A percentile compares a stretch with the other conserved stretches of the same genome.
Evolutionary conservation across 2,797 vertebrate genomes (phyloP).

Genomic region (Coendou prehensilis): DNA sequence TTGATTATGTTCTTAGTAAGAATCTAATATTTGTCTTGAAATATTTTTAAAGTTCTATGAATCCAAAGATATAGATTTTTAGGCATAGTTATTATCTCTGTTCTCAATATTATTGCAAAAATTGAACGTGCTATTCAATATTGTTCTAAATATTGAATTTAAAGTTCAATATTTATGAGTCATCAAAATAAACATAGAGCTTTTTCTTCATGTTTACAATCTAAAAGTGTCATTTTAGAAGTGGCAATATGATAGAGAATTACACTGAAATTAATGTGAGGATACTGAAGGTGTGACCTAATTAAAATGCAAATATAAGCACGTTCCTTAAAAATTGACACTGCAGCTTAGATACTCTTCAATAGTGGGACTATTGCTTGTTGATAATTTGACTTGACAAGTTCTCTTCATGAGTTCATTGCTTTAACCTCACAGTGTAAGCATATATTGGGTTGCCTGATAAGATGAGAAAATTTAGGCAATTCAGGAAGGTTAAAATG

Average conservation of each 20-base stretch:
- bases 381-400: conserved; percentile 83
- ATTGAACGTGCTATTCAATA: background rate
- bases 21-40: conserved; percentile 20
- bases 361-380: conserved; percentile 62
- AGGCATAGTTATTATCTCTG: background rate
- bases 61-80: conserved; percentile 65
- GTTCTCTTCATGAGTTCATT: conserved; percentile 82
- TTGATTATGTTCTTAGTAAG: conserved; percentile 27
- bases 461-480: conserved; percentile 81
- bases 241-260: conserved; percentile 68
- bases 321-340: conserved; percentile 53
- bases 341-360: conserved; percentile 62
- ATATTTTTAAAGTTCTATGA: conserved; percentile 46
- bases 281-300: conserved; percentile 73
- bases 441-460: conserved; percentile 80
- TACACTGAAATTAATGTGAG: conserved; percentile 71
- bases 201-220: conserved; percentile 48
- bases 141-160: conserved; percentile 40
- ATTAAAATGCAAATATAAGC: conserved; percentile 76
- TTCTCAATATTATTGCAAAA: conserved; percentile 30
- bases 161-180: conserved; percentile 57
- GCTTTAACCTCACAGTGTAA: conserved; percentile 80
- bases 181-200: conserved; percentile 53
- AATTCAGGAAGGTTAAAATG: conserved; percentile 80
- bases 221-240: conserved; percentile 64